Conservation (phyloP, 2,888 invertebrate genomes). For the Clistopyga incitator region DNA sequence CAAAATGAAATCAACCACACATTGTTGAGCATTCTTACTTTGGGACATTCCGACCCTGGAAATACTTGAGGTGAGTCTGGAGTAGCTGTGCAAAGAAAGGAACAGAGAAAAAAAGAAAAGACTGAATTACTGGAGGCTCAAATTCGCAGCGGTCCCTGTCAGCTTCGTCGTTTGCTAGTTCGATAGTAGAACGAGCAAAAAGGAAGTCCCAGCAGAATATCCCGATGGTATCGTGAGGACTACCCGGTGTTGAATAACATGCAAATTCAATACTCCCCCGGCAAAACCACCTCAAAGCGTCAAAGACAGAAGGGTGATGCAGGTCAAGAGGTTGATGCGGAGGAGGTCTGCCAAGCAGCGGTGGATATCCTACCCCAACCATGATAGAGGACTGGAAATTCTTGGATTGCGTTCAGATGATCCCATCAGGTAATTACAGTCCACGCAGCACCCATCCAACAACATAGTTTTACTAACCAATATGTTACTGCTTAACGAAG, state of each 20-base stretch:
- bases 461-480: not conserved
- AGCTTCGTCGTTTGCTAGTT: not conserved
- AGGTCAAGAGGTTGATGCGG: not conserved
- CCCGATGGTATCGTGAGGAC: slow-evolving; percentile 60
- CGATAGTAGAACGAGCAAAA: slow-evolving; percentile 17
- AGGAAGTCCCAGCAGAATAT: slow-evolving; percentile 38
- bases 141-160: not conserved
- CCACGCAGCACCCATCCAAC: slow-evolving; percentile 12
- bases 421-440: not conserved
- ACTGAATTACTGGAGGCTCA: not conserved
- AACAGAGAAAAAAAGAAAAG: not conserved
- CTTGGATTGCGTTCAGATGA: slow-evolving; percentile 61
- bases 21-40: not conserved
- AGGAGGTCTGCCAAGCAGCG: slow-evolving; percentile 27
- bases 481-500: not conserved
- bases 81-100: not conserved
- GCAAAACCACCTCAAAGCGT: slow-evolving; percentile 70
- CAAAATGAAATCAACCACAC: too few species aligned
- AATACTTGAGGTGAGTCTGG: not conserved
- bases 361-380: not conserved
- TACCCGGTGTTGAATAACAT: slow-evolving; percentile 77
- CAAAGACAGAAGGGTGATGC: slow-evolving; percentile 66
- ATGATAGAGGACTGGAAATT: slow-evolving; percentile 38
- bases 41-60: not conserved
- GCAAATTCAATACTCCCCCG: slow-evolving; percentile 78